Base-by-base conservation (phyloP, 2,888 invertebrate genomes). In the Stenodema calcarata region DNA sequence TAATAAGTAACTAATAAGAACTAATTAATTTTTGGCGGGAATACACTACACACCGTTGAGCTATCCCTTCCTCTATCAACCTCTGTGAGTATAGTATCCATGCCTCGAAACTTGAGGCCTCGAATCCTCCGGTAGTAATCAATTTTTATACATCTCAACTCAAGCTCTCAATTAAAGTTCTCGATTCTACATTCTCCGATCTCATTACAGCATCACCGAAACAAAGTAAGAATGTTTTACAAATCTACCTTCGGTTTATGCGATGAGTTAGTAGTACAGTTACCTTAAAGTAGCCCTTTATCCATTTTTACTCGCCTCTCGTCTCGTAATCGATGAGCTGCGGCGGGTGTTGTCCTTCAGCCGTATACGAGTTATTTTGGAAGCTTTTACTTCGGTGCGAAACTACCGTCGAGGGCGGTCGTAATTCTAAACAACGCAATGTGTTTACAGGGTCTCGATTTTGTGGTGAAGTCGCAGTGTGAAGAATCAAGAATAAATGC, bases 401-500 rank as follows among this genome's bases (percentile, higher is more conserved):
- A 35, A 35, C 7, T 35, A 7, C 35, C n/a, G n/a, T 35, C 7
- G 7, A 2, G 2, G 35, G 35, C 7, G 35, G 7, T 35, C 35
- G 7, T 35, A 35, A 4, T 35, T 23, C 3, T 62, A 7, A 62
- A 62, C 23, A 7, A 62, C 23, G 7, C 18, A 23, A 23, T 23
- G 2, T 1, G 12, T 62, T 54, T 62, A 16, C 23, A 62, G 62
- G 62, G 62, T 23, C 35, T 23, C 0, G 6, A 62, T 23, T 23
- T 62, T 11, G 62, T 62, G 62, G 62, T 62, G 62, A 62, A 62
- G 23, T 62, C 62, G 62, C 23, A 62, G 62, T 62, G 62, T 62
- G 62, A 62, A 62, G 62, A 62, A 62, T 62, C 62, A 23, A 62
- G 62, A 62, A 50, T n/a, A 6, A 50, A 76, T 78, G 78, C 78